Base-by-base conservation (phyloP, 2,888 invertebrate species). In the Oligia strigilis region DNA sequence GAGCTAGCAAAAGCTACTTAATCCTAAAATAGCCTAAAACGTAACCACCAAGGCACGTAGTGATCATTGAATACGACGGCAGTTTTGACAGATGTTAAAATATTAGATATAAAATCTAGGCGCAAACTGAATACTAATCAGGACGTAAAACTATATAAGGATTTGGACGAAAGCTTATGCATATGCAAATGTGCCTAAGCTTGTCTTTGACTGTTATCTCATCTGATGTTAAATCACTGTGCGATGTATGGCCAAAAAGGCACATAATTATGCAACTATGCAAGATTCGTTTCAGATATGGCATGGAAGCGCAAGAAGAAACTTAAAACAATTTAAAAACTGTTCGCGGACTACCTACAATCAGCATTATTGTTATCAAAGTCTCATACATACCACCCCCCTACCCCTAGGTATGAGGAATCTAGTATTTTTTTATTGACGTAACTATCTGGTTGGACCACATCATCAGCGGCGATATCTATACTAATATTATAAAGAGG, bases 91-190 rank as follows among this genome's bases (percentile, higher is more conserved):
- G 69, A 82, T 73, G 72, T 80, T 86, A 75, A 79, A 88, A 78
- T 73, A 75, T 80, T 43, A 75, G 81, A 87, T 88, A 87, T 88
- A 81, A 14, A 72, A 88, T 88, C 82, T 80, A 43, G 8, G 23
- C 78, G 69, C 49, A 78, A 66, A n/a, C 65, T 40, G 87, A 84
- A 82, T 87, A 29, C 46, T 86, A 84, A 86, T 55, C 46, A 66
- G 77, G 19, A 4, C 49, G 66, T 17, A 49, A 36, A 52, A 4
- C 60, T 62, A 29, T 43, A 52, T 58, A 60, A 67, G 65, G 69
- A 46, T 64, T 77, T 65, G 58, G 29, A 72, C 58, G 29, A 83
- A 71, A 85, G 69, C 69, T 19, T 70, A 17, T 52, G 64, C 43
- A 74, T 52, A 65, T 69, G 52, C 52, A 71, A 83, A 70, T 70